phyloP scores from a whole-genome alignment of 2,113 vertebrate genomes.

The Calidris pugnax region DNA sequence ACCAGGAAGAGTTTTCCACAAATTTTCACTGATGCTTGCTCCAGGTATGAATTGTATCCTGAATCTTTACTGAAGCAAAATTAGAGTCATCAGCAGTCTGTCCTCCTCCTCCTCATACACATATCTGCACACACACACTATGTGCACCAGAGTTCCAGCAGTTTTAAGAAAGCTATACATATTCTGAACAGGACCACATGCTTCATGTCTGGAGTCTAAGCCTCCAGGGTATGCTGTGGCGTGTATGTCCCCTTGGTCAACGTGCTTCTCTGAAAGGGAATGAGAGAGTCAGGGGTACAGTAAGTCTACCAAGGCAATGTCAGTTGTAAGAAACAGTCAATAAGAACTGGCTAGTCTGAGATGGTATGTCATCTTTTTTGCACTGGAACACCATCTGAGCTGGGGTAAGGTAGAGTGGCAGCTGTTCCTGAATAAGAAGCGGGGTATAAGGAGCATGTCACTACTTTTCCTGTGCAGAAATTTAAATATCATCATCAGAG shows the following conservation, averaged over 20 bases:
- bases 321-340: not conserved
- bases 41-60: not conserved
- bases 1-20: not conserved
- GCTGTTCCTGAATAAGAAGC: not conserved
- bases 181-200: not conserved
- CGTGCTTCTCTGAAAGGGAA: not conserved
- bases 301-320: not conserved
- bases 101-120: not conserved
- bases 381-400: not conserved
- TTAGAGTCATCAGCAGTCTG: not conserved
- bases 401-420: not conserved
- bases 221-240: not conserved
- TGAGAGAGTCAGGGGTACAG: not conserved
- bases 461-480: not conserved
- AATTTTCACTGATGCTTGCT: not conserved
- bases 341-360: not conserved
- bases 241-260: not conserved
- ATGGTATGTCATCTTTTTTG: not conserved
- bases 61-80: not conserved
- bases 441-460: not conserved
- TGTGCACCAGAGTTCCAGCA: not conserved
- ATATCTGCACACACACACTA: not conserved
- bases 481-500: accelerated
- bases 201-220: not conserved
- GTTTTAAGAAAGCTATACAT: not conserved